These are phyloP conservation scores for Ictalurus punctatus DNA, from an alignment of 2,113 vertebrate species.

Conservation along the genomic window DNA sequence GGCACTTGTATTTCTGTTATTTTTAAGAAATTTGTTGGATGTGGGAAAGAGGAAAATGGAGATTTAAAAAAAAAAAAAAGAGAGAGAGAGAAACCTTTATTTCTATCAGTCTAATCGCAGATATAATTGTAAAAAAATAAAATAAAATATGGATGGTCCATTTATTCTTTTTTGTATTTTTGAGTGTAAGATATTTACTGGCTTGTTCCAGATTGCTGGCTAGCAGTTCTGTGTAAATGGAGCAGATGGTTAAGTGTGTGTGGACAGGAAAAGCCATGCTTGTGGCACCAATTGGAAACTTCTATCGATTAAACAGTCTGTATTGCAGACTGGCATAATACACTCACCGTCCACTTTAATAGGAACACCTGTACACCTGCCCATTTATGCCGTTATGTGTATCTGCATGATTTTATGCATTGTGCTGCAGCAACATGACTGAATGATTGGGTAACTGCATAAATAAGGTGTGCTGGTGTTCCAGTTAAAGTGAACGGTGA, in stretches of 20 bases:
- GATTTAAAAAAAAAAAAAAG: not conserved
- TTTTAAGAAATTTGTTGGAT: conserved; percentile 2
- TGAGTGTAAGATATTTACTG: not conserved
- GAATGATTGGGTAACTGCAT: not conserved
- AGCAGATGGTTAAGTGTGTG: not conserved
- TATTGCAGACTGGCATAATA: not conserved
- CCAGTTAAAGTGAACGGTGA: not conserved
- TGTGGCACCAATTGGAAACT: not conserved
- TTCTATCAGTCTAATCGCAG: conserved; percentile 9
- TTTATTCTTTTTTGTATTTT: not conserved
- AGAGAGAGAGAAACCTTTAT: not conserved
- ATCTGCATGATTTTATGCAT: not conserved
- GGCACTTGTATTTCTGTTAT: not conserved
- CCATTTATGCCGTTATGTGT: not conserved
- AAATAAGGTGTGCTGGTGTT: not conserved
- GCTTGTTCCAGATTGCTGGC: not conserved
- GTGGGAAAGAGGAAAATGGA: not conserved
- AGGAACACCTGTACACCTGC: not conserved
- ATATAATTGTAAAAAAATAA: not conserved
- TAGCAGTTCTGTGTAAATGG: not conserved
- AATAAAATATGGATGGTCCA: not conserved
- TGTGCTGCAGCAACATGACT: not conserved
- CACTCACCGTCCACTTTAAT: not conserved
- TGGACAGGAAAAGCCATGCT: not conserved
- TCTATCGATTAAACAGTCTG: not conserved